Conservation (phyloP, 1,140 invertebrate species). For the Penaeus japonicus region DNA sequence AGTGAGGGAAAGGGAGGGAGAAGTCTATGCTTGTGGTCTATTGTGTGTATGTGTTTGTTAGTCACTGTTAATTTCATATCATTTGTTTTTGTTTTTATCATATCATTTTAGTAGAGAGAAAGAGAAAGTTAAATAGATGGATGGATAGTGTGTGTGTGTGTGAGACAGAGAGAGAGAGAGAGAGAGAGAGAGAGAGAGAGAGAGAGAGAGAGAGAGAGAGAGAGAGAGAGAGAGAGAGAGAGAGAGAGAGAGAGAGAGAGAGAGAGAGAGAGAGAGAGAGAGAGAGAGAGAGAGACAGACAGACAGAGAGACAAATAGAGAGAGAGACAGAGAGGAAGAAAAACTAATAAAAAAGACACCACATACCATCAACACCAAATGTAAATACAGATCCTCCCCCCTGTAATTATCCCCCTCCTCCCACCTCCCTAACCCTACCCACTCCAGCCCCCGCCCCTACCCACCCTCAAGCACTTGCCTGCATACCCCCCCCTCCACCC, state of each 20-base stretch:
- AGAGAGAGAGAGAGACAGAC: background rate
- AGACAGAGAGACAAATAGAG: too few species aligned
- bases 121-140: too few species aligned
- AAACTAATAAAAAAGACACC: background rate
- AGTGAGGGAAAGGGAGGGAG: background rate
- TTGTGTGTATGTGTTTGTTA: background rate
- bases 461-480: too few species aligned
- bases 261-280: background rate
- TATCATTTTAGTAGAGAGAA: background rate
- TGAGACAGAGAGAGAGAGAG: background rate
- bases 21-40: background rate
- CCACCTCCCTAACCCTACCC: too few species aligned
- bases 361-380: background rate
- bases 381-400: background rate
- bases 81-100: too few species aligned
- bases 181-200: background rate
- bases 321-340: background rate
- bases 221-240: background rate
- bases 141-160: background rate
- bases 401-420: too few species aligned
- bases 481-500: too few species aligned
- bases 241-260: background rate
- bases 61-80: too few species aligned
- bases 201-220: background rate
- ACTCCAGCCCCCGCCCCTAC: too few species aligned